Conservation (phyloP, 2,888 invertebrate species). For the Physocephala rufipes region DNA sequence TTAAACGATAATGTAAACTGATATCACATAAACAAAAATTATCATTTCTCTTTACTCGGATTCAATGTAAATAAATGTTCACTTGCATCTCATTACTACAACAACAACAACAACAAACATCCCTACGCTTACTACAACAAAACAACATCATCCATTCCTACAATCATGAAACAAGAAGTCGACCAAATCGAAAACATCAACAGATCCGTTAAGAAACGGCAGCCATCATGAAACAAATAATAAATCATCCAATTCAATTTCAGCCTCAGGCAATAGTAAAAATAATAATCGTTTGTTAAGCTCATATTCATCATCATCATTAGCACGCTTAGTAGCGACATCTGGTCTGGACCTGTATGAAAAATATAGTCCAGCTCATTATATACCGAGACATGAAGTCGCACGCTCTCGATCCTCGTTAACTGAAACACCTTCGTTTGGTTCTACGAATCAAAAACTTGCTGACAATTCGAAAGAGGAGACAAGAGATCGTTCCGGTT, state of each 20-base stretch:
- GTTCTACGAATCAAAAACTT: conserved; percentile 16
- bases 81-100: conserved; percentile 32
- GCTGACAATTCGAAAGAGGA: conserved; percentile 10
- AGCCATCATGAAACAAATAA: conserved; percentile 43
- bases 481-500: conserved; percentile 56
- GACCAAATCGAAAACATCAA: conserved; percentile 41
- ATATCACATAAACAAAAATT: conserved; percentile 39
- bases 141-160: conserved; percentile 36
- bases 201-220: conserved; percentile 41
- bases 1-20: conserved; percentile 44
- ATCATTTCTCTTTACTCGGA: conserved; percentile 38
- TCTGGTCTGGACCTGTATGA: conserved; percentile 75
- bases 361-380: conserved; percentile 80
- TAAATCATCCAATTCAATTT: conserved; percentile 46
- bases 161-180: conserved; percentile 39
- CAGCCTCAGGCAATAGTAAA: conserved; percentile 46
- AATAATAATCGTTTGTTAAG: conserved; percentile 57
- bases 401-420: conserved; percentile 61
- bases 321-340: conserved; percentile 69
- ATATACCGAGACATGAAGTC: conserved; percentile 71
- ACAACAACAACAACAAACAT: conserved; percentile 36
- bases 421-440: conserved; percentile 45
- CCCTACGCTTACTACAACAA: too few relatives aligned
- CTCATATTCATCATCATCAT: conserved; percentile 66
- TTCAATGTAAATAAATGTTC: conserved; percentile 39